Base-by-base conservation (phyloP, 2,113 vertebrate species). In the Leptobrachium leishanense region DNA sequence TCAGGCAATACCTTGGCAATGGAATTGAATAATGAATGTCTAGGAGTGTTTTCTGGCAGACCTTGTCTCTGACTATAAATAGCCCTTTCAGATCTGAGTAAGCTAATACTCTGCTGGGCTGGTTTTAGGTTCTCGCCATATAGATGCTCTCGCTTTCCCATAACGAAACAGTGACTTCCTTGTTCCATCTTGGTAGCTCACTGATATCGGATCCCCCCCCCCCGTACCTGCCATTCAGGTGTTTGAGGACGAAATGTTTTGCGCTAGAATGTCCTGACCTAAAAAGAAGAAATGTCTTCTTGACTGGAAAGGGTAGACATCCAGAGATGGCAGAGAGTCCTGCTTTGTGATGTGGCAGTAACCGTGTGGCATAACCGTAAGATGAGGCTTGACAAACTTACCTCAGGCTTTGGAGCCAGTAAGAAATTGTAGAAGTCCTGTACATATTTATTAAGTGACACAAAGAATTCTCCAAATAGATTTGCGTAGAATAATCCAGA, bases 81-180 rank as follows among this genome's bases (percentile, higher is more conserved):
- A 81, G 78, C 20, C 65, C 67, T 81, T 81, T 81, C 78, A 81
- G 74, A 81, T 68, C 74, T 81, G 78, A 81, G 77, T 79, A 81
- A 81, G 72, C 64, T 74, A 74, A 81, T 74, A 74, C 72, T 74
- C 31, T 74, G 53, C 72, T 46, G 71, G 77, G 70, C 39, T 81
- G 65, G 62, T 41, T 79, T 79, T 73, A 54, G 44, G 55, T 74
- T 59, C 55, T 53, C 64, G 74, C 55, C 64, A 43, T 81, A 81
- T 81, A 68, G 72, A 81, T 81, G 42, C 54, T 73, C 64, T 74
- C 43, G 41, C 69, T 81, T 81, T 74, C 78, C 78, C 72, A 74
- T 81, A 68, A 72, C 74, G 41, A 64, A 74, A 81, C 72, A 81
- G 64, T 68, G 64, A 62, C 64, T 74, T 68, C 71, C 71, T 81